These are phyloP conservation scores for Eleginops maclovinus DNA, from an alignment of 2,113 vertebrate genomes.

Conservation along the genomic window DNA sequence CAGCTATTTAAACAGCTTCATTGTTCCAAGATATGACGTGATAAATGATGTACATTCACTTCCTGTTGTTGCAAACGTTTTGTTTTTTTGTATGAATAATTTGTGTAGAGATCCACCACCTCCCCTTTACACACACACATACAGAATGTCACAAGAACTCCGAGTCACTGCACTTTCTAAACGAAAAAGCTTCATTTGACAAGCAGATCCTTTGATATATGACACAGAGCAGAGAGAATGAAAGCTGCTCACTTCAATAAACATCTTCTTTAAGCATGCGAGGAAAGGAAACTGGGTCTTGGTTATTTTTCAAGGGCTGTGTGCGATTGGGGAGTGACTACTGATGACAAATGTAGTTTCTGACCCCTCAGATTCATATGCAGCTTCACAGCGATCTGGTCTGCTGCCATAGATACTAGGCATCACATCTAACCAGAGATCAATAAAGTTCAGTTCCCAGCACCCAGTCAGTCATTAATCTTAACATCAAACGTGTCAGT, in stretches of 20 bases:
- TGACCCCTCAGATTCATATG: slow-evolving; percentile 67
- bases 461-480: slow-evolving; percentile 72
- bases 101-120: background rate
- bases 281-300: slow-evolving; percentile 14
- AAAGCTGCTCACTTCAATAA: slow-evolving; percentile 55
- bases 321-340: slow-evolving; percentile 41
- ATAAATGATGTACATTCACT: slow-evolving; percentile 39
- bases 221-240: slow-evolving; percentile 37
- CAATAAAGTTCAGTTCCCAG: slow-evolving; percentile 70
- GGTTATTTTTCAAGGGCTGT: slow-evolving; percentile 48
- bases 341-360: slow-evolving; percentile 64
- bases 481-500: slow-evolving; percentile 69
- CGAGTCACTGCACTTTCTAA: slow-evolving; percentile 15
- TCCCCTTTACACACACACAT: background rate
- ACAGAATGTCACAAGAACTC: background rate
- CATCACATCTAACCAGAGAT: slow-evolving; percentile 68
- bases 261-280: slow-evolving; percentile 18
- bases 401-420: slow-evolving; percentile 61
- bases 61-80: slow-evolving; percentile 10
- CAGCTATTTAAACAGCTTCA: slow-evolving; percentile 26
- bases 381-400: slow-evolving; percentile 48
- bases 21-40: slow-evolving; percentile 33
- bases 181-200: slow-evolving; percentile 47
- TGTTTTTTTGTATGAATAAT: background rate
- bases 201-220: slow-evolving; percentile 47